phyloP scores from a whole-genome alignment of 2,888 invertebrate genomes.

The Erebia aethiops region DNA sequence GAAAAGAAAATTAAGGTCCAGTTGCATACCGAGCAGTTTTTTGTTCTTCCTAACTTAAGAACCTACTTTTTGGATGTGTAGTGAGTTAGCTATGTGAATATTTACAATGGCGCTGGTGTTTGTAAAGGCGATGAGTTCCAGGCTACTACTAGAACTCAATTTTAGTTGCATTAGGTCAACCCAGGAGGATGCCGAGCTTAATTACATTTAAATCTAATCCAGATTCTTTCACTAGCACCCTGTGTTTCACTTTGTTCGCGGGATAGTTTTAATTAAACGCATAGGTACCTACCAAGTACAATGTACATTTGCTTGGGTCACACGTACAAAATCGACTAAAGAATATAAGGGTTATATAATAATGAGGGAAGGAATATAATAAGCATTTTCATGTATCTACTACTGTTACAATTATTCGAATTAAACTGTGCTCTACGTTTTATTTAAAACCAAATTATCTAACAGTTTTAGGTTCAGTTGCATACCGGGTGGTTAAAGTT shows the following conservation, averaged over 20 bases:
- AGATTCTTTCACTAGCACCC: slow-evolving; percentile 25
- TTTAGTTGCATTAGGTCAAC: slow-evolving; percentile 20
- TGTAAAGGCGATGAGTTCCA: not conserved
- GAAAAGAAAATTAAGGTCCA: too few species aligned
- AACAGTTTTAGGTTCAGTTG: too few species aligned
- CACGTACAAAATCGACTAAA: not conserved
- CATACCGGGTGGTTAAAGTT: too few species aligned
- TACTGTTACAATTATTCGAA: too few species aligned
- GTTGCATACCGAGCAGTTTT: too few species aligned
- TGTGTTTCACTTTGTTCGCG: slow-evolving; percentile 16
- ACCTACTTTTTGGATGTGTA: too few species aligned
- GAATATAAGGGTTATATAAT: not conserved
- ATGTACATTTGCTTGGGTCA: not conserved
- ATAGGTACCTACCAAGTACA: not conserved
- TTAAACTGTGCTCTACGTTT: too few species aligned
- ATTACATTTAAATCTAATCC: slow-evolving; percentile 41
- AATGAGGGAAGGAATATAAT: too few species aligned
- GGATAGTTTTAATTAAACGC: slow-evolving; percentile 24
- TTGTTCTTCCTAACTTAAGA: too few species aligned
- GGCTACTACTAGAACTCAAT: slow-evolving; percentile 19
- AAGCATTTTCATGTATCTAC: too few species aligned
- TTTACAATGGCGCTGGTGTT: not conserved
- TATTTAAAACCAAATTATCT: too few species aligned
- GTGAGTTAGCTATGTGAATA: not conserved
- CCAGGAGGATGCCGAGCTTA: slow-evolving; percentile 23